Base-by-base conservation (phyloP, 92 coral and sea anemone species). In the Epizoanthus fatuus region DNA sequence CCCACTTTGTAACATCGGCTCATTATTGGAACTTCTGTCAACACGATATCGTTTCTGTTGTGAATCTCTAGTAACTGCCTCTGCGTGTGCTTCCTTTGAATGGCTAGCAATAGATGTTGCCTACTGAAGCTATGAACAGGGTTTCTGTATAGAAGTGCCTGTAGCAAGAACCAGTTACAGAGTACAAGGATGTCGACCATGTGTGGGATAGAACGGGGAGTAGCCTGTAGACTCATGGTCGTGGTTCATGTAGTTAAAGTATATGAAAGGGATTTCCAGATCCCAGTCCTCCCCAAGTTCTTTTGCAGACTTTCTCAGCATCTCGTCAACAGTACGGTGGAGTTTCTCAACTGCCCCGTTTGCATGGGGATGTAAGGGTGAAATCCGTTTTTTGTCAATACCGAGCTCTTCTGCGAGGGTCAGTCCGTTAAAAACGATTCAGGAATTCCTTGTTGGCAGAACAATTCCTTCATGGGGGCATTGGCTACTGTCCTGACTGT, bases 291-390 rank as follows among this genome's bases (percentile, higher is more conserved):
- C 64, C 45, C 87, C 81, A 54, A 51, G 17, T 40, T 86, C 71
- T 59, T 80, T 35, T 9, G 84, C 73, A 60, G 82, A 17, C 63
- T 70, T 84, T 45, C 85, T 29, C 74, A 88, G 45, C 87, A 80
- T 65, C 19, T 86, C 87, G 1, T 67, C 79, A 15, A 69, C 55
- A 12, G 86, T 89, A 29, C 77, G 75, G 80, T 89, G 79, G 15
- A 79, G 87, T 81, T 80, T 85, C 56, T 90, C 93, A 16, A 90
- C 90, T 52, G 57, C 78, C 14, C 92, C 80, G 57, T 88, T 88
- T 3, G 87, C 92, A 70, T 91, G 92, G 9, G 88, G 90, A 17
- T 85, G 90, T 47, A 84, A 52, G 54, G 83, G 73, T 1, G 84
- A 63, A 7, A 81, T 70, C 16, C 88, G 83, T 73, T 85, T 88